Evolutionary conservation across 2,888 invertebrate species (phyloP), one percentile per base, ranked within the genome.

Genomic region (Himalopsyche kuldschensis): DNA sequence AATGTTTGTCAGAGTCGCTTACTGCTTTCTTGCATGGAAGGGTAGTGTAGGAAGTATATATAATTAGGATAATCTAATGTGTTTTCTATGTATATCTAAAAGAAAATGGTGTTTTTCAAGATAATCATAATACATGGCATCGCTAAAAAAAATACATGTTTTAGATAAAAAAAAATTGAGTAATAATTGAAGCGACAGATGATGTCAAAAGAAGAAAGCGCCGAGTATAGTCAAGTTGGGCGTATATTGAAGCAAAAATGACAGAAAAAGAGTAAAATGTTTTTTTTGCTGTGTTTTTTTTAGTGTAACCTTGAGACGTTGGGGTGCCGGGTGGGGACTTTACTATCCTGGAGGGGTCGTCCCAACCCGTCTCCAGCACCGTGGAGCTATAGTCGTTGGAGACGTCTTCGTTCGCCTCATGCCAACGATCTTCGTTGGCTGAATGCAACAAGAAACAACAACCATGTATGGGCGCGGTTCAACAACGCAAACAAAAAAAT

Each of bases 291-390:
- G 79, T 15, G 81, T 55, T 83, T n/a, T n/a, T n/a, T n/a, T n/a
- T 75, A 30, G 48, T 55, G 76, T 47, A 81, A 41, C 55, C 20
- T 79, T 41, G 75, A 11, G 69, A 24, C 69, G 30, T 30, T 2
- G 69, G 69, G 20, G 69, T 69, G 27, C 30, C 27, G 4, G 69
- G 69, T 8, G 69, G 27, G 24, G 69, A 69, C 69, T 69, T 69
- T 11, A 69, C 27, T 4, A 69, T 27, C 86, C 86, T 24, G 87
- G 87, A 4, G 87, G 87, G 24, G 88, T 89, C 17, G 90, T 88
- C 5, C 89, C 89, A 10, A 88, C 87, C 84, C 87, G 84, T 27
- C 27, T 76, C 76, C 76, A 76, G 30, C 4, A 76, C 76, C 1
- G 32, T 35, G n/a, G 75, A 35, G 69, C 69, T 69, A 69, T 69